These are phyloP conservation scores for Melanaphis sacchari DNA, from an alignment of 1,140 invertebrate genomes.

Conservation along the genomic window DNA sequence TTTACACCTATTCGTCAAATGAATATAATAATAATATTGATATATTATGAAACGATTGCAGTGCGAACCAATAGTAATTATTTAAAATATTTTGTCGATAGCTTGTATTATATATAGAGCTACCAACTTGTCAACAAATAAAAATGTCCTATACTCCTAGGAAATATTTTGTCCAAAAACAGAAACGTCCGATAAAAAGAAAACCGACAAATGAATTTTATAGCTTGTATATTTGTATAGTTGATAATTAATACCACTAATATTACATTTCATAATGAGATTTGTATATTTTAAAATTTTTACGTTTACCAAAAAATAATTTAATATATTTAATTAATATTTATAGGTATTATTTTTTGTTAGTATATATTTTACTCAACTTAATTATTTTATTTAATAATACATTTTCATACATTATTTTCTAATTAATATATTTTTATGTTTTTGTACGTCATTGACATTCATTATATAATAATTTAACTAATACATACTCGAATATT, in stretches of 20 bases:
- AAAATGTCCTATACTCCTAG: not conserved
- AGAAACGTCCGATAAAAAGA: not conserved
- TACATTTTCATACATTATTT: not conserved
- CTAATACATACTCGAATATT: not conserved
- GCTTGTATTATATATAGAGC: not conserved
- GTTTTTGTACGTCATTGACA: not conserved
- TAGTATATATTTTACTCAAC: not conserved
- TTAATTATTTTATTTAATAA: not conserved
- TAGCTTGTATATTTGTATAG: not conserved
- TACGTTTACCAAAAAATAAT: not conserved
- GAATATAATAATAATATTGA: not conserved
- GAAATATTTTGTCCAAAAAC: not conserved
- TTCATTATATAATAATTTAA: not conserved
- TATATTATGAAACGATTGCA: too few relatives aligned
- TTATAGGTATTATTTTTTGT: not conserved
- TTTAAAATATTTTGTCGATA: not conserved
- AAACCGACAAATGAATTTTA: not conserved
- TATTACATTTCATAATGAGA: not conserved
- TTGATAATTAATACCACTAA: too few relatives aligned
- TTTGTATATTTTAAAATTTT: not conserved
- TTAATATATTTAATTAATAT: not conserved
- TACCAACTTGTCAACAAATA: not conserved
- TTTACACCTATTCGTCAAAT: not conserved
- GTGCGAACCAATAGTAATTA: not conserved
- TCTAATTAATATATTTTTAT: not conserved